phyloP scores from a whole-genome alignment of 2,113 vertebrate genomes.

The Sander lucioperca region DNA sequence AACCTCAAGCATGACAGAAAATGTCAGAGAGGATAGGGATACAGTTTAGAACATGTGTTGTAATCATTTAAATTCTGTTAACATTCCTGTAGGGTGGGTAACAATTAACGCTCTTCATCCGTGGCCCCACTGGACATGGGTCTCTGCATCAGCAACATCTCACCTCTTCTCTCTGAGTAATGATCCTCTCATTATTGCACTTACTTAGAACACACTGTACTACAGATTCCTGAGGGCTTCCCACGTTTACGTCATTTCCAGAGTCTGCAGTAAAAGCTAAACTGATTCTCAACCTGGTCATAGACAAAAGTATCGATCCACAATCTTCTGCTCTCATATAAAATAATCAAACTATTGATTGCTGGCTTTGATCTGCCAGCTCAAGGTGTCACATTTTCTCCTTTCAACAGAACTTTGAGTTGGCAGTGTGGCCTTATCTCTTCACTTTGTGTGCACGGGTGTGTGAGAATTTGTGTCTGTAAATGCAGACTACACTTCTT shows the following conservation, averaged over 20 bases:
- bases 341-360: constrained; percentile 73
- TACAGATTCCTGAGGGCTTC: neutral
- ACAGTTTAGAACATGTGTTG: neutral
- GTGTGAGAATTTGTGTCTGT: constrained; percentile 17
- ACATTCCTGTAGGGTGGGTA: neutral
- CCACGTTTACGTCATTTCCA: neutral
- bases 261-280: neutral
- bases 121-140: neutral
- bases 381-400: constrained; percentile 43
- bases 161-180: neutral
- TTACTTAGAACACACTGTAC: neutral
- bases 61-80: neutral
- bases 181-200: neutral
- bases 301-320: constrained; percentile 51
- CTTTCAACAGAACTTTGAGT: constrained; percentile 45
- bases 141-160: neutral
- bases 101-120: neutral
- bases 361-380: constrained; percentile 58
- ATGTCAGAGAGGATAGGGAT: neutral
- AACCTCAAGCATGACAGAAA: neutral
- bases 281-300: constrained; percentile 50
- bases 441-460: neutral
- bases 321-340: constrained; percentile 35
- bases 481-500: constrained; percentile 18
- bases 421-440: constrained; percentile 29